Evolutionary conservation across 2,113 vertebrate genomes (phyloP).

Genomic region (Shinisaurus crocodilurus): DNA sequence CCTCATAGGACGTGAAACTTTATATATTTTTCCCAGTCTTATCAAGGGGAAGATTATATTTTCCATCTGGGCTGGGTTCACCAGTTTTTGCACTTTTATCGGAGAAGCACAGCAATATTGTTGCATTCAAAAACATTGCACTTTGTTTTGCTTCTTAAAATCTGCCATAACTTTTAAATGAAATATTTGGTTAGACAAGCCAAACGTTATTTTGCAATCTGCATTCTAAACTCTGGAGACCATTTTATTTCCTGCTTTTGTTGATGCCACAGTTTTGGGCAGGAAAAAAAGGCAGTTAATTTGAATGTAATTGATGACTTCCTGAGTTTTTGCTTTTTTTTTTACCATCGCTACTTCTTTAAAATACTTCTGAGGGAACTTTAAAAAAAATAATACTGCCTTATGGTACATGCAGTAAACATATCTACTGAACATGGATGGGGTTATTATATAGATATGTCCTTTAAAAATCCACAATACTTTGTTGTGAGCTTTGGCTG

Average conservation of each 20-base stretch:
- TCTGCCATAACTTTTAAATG: constrained; percentile 38
- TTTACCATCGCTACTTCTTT: constrained; percentile 8
- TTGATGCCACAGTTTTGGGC: constrained; percentile 34
- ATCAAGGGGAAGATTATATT: accelerated
- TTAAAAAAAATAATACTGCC: constrained; percentile 1
- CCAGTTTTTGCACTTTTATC: constrained; percentile 33
- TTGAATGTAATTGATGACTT: constrained; percentile 46
- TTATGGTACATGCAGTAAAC: background rate
- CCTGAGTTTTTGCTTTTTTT: constrained; percentile 30
- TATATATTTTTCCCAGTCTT: background rate
- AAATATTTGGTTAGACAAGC: constrained; percentile 37
- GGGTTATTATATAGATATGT: background rate
- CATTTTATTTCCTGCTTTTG: constrained; percentile 52
- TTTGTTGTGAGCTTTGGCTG: too few species aligned
- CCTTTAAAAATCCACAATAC: constrained; percentile 31
- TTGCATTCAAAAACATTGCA: constrained; percentile 40
- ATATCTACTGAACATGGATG: background rate
- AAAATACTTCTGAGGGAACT: constrained; percentile 21
- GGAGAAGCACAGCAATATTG: background rate
- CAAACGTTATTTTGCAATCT: constrained; percentile 14
- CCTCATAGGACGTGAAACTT: background rate
- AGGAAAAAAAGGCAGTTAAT: constrained; percentile 17
- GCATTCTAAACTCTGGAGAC: constrained; percentile 34
- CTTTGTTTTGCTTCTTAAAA: constrained; percentile 33
- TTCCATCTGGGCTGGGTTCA: background rate